Evolutionary conservation across 2,797 vertebrate genomes (phyloP).

Genomic region (Ctenosaura bakeri): DNA sequence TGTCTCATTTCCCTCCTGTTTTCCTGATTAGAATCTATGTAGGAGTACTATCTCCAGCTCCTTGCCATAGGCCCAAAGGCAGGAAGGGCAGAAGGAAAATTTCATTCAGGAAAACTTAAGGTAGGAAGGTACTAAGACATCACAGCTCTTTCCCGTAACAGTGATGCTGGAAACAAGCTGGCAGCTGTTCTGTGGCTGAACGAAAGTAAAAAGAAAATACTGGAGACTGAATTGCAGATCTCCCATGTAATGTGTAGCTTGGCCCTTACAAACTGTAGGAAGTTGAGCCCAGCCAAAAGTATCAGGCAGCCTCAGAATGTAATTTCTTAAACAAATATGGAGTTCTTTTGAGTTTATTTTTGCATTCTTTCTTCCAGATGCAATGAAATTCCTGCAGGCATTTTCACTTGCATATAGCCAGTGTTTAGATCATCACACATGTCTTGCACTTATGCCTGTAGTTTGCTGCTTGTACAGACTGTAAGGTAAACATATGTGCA

Average conservation of each 20-base stretch:
- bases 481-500: background rate
- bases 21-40: background rate
- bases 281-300: background rate
- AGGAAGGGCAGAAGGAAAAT: background rate
- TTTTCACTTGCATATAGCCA: background rate
- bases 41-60: background rate
- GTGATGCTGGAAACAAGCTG: background rate
- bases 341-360: background rate
- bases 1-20: background rate
- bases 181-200: background rate
- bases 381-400: background rate
- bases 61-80: background rate
- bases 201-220: background rate
- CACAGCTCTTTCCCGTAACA: background rate
- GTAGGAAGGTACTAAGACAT: background rate
- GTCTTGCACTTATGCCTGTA: background rate
- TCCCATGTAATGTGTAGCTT: conserved; percentile 5
- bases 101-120: background rate
- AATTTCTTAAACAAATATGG: conserved; percentile 18
- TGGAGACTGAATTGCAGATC: conserved; percentile 1
- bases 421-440: background rate
- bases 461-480: background rate
- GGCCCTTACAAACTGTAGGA: background rate
- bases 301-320: conserved; percentile 14
- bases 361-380: conserved; percentile 11